A percentile compares a stretch with the other conserved stretches of the same genome.
Conservation (phyloP, 2,888 invertebrate species). For the Megastigmus dorsalis region DNA sequence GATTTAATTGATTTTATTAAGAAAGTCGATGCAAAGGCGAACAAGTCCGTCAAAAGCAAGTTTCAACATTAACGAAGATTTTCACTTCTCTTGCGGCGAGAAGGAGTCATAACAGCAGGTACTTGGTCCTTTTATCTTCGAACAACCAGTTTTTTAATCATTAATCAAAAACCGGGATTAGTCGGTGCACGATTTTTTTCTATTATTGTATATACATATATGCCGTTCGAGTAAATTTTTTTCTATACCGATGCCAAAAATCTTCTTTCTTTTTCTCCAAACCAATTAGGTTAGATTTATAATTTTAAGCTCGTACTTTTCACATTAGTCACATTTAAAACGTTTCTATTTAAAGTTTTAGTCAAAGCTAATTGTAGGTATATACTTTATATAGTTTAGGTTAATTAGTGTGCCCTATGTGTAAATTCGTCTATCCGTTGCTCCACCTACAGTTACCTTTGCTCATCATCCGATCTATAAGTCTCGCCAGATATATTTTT, state of each 20-base stretch:
- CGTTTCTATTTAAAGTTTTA: no score
- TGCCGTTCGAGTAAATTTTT: slow-evolving; percentile 20
- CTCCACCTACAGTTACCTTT: slow-evolving; percentile 9
- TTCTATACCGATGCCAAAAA: no score
- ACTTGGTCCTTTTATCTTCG: slow-evolving; percentile 57
- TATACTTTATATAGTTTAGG: slow-evolving; percentile 8
- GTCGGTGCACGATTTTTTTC: slow-evolving; percentile 47
- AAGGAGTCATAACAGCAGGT: slow-evolving; percentile 70
- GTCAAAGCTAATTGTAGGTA: not conserved
- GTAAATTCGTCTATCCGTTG: not conserved
- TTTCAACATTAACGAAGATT: slow-evolving; percentile 64
- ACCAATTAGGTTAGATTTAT: no score
- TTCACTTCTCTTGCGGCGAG: slow-evolving; percentile 67
- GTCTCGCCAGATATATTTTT: no score
- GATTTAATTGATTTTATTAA: slow-evolving; percentile 40
- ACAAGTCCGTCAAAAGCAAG: slow-evolving; percentile 42
- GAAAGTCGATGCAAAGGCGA: slow-evolving; percentile 39
- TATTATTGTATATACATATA: no score
- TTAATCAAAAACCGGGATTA: slow-evolving; percentile 20
- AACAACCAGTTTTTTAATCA: slow-evolving; percentile 40
- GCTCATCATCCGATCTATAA: no score
- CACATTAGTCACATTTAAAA: no score
- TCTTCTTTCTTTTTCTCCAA: no score
- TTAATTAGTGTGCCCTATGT: not conserved
- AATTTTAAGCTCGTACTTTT: no score